These are phyloP conservation scores for Polypedilum vanderplanki DNA, from an alignment of 1,140 invertebrate species.

Conservation along the genomic window DNA sequence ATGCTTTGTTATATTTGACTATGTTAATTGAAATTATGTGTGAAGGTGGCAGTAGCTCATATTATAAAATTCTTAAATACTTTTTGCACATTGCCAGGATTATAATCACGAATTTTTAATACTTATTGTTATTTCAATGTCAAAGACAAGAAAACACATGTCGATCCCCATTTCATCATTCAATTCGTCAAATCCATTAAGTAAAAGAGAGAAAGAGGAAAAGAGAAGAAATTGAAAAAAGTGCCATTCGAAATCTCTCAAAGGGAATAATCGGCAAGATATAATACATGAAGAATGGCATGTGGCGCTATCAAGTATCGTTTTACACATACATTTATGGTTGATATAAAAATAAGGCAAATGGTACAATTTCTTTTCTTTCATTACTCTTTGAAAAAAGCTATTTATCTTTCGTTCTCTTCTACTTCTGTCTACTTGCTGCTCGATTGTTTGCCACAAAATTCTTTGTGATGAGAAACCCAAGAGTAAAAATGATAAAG, in stretches of 20 bases:
- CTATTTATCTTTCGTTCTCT: not conserved
- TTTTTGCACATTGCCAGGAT: no score
- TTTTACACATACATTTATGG: not conserved
- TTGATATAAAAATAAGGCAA: not conserved
- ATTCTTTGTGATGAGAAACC: not conserved
- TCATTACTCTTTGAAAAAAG: not conserved
- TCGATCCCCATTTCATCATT: no score
- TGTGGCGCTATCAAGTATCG: not conserved
- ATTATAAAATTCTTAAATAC: no score
- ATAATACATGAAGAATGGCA: not conserved
- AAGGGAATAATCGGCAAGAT: not conserved
- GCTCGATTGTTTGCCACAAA: not conserved
- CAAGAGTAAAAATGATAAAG: not conserved
- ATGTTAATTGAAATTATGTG: no score
- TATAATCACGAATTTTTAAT: no score
- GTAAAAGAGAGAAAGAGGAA: no score
- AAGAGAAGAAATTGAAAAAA: no score
- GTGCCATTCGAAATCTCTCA: not conserved
- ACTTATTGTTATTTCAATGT: no score
- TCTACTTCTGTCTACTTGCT: not conserved
- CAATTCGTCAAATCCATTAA: no score
- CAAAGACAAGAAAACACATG: no score
- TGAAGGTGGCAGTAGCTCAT: no score
- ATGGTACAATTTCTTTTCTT: not conserved
- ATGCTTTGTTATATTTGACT: no score